A percentile compares a stretch with the other conserved stretches of the same genome.
These are phyloP conservation scores for Caenorhabditis panamensis DNA, from an alignment of 2,888 invertebrate genomes.

Conservation along the genomic window DNA sequence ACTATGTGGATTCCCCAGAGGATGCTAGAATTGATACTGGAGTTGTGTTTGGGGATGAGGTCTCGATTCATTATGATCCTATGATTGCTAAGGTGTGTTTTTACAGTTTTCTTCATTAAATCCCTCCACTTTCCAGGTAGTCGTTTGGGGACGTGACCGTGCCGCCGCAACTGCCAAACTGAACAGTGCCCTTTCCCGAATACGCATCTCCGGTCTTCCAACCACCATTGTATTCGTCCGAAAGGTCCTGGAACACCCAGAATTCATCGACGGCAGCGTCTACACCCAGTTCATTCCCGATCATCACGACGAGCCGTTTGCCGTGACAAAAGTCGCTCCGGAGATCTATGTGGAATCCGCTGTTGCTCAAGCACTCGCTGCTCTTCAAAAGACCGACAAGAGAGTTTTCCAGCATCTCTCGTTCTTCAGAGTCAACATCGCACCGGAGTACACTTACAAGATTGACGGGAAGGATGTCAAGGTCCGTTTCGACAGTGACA, in stretches of 20 bases:
- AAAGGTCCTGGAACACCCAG: slow-evolving; percentile 87
- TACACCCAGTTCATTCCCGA: slow-evolving; percentile 97
- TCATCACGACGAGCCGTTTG: slow-evolving; percentile 89
- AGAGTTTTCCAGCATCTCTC: slow-evolving; percentile 54
- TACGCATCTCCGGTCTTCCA: slow-evolving; percentile 92
- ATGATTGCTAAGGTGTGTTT: slow-evolving; percentile 92
- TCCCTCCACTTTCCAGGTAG: slow-evolving; percentile 84
- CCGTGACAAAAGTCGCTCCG: slow-evolving; percentile 74
- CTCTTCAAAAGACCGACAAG: slow-evolving; percentile 17
- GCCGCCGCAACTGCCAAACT: slow-evolving; percentile 75
- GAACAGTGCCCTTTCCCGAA: slow-evolving; percentile 73
- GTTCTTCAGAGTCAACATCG: slow-evolving; percentile 58
- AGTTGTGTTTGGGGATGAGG: slow-evolving; percentile 88
- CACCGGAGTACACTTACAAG: slow-evolving; percentile 41
- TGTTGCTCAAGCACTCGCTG: slow-evolving; percentile 56
- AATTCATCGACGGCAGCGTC: slow-evolving; percentile 90
- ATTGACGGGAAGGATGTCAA: slow-evolving; percentile 64
- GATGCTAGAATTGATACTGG: slow-evolving; percentile 89
- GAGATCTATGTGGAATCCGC: slow-evolving; percentile 69
- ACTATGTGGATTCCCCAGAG: slow-evolving; percentile 77
- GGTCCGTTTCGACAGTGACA: slow-evolving; percentile 53
- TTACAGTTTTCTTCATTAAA: no score
- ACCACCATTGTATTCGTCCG: slow-evolving; percentile 95
- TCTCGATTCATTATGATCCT: slow-evolving; percentile 98
- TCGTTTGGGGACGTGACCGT: slow-evolving; percentile 89